phyloP scores from a whole-genome alignment of 2,113 vertebrate genomes.

The Orthonyx spaldingii region DNA sequence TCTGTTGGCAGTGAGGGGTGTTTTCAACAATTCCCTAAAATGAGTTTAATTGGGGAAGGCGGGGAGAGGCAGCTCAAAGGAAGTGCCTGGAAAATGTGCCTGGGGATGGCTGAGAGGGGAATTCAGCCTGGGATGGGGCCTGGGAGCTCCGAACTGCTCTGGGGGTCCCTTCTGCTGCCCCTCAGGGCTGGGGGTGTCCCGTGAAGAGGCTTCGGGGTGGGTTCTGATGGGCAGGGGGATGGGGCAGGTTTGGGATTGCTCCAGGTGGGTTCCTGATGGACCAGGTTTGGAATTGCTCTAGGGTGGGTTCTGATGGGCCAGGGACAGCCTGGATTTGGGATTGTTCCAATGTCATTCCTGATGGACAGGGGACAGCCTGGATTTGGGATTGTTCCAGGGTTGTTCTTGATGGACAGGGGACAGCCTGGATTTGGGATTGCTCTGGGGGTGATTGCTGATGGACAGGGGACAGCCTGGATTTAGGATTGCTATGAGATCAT shows the following conservation, averaged over 20 bases:
- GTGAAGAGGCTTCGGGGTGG: neutral
- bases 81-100: neutral
- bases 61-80: too few species aligned
- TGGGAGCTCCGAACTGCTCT: neutral
- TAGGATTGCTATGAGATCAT: neutral
- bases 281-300: rapidly evolving
- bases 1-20: neutral
- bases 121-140: neutral
- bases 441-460: rapidly evolving
- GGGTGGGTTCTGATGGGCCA: neutral
- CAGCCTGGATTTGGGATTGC: neutral
- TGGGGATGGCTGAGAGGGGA: neutral
- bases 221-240: neutral
- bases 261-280: neutral
- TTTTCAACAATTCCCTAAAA: neutral
- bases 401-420: too few species aligned
- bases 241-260: neutral
- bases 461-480: rapidly evolving
- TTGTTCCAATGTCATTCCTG: neutral
- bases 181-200: neutral
- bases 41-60: neutral
- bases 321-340: neutral
- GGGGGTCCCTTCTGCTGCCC: neutral
- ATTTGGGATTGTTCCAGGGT: neutral
- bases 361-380: neutral